These are phyloP conservation scores for Drosophila sulfurigaster DNA, from an alignment of 1,140 invertebrate species.

Conservation along the genomic window DNA sequence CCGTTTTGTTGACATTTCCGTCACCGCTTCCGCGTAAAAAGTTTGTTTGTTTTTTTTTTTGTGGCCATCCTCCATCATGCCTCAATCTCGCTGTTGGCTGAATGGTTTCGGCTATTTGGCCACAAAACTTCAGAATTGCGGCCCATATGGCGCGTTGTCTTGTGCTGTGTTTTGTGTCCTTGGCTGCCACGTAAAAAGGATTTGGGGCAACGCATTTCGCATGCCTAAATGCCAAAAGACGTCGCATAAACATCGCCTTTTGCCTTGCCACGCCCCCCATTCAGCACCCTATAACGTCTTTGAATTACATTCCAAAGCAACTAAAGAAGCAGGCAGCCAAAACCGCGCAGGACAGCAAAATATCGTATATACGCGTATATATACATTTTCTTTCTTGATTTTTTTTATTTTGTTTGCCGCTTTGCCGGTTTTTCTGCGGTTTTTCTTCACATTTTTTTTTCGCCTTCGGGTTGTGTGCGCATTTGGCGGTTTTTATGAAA, in stretches of 20 bases:
- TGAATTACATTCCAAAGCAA: constrained; percentile 61
- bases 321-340: constrained; percentile 17
- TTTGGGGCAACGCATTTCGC: constrained; percentile 78
- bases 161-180: constrained; percentile 49
- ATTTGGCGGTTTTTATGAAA: constrained; percentile 83
- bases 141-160: constrained; percentile 61
- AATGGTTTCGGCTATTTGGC: background rate
- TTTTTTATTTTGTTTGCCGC: constrained; percentile 54
- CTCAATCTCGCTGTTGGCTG: constrained; percentile 26
- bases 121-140: constrained; percentile 24
- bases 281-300: constrained; percentile 53
- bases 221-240: constrained; percentile 83
- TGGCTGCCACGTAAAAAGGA: constrained; percentile 75
- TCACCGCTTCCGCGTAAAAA: constrained; percentile 64
- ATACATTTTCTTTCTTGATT: constrained; percentile 20
- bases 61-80: constrained; percentile 31
- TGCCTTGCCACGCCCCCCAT: constrained; percentile 59
- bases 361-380: constrained; percentile 41
- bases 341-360: constrained; percentile 48
- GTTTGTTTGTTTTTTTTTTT: constrained; percentile 60
- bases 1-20: constrained; percentile 81
- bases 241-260: constrained; percentile 70
- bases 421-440: constrained; percentile 54
- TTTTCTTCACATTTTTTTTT: constrained; percentile 29
- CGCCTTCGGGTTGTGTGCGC: constrained; percentile 76